These are phyloP conservation scores for Heliconius melpomene DNA, from an alignment of 1,140 invertebrate genomes.

Conservation along the genomic window DNA sequence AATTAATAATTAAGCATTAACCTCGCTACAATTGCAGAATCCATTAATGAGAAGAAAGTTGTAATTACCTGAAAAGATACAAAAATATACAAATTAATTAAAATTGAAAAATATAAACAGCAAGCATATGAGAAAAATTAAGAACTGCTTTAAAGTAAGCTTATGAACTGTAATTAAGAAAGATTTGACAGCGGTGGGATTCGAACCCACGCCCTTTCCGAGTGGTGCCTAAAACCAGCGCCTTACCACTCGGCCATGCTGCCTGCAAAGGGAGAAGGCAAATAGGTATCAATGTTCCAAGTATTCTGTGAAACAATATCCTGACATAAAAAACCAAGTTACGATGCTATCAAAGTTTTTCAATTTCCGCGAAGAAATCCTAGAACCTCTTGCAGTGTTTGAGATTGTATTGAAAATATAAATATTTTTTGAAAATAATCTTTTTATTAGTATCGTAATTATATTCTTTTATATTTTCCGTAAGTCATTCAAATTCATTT, in stretches of 20 bases:
- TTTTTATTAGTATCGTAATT: too few relatives aligned
- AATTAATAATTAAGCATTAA: background rate
- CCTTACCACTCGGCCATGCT: too few relatives aligned
- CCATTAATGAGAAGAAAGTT: background rate
- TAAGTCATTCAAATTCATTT: too few relatives aligned
- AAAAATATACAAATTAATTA: background rate
- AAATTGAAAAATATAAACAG: background rate
- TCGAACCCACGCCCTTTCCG: constrained; percentile 89
- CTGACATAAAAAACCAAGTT: background rate
- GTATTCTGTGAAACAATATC: background rate
- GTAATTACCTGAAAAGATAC: constrained; percentile 42
- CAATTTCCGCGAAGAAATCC: background rate
- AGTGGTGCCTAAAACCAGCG: too few relatives aligned
- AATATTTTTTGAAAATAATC: too few relatives aligned
- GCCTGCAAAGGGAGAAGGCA: constrained; percentile 63
- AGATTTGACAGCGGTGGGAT: constrained; percentile 87
- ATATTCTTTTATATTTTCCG: too few relatives aligned
- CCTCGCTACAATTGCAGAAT: constrained; percentile 1
- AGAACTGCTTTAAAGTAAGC: too few relatives aligned
- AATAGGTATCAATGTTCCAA: background rate
- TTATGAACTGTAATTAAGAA: background rate
- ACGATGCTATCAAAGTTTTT: background rate
- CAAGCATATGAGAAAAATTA: too few relatives aligned
- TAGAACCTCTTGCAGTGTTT: background rate
- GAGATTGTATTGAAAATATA: background rate